Percentiles rank a stretch among this genome's conserved stretches.
Evolutionary conservation across 2,113 vertebrate species (phyloP).

Genomic region (Microcebus tavaratra): DNA sequence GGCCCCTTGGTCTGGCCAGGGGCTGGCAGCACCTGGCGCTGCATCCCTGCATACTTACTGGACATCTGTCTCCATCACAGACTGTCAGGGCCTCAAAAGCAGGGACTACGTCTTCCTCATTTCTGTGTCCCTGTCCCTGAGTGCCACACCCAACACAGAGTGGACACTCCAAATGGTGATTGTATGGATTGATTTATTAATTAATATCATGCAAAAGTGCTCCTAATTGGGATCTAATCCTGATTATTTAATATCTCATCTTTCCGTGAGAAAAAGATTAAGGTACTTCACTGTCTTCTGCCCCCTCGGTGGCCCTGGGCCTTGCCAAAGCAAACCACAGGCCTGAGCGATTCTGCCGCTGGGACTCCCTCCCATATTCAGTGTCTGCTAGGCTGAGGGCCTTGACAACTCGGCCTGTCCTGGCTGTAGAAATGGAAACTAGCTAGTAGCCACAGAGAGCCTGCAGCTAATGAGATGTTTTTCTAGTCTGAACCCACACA

Average conservation of each 20-base stretch:
- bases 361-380: not conserved
- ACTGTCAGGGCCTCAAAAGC: not conserved
- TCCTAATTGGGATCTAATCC: not conserved
- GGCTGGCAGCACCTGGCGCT: not conserved
- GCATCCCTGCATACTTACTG: too few relatives aligned
- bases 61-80: not conserved
- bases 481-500: conserved; percentile 34
- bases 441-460: conserved; percentile 1
- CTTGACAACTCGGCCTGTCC: not conserved
- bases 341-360: not conserved
- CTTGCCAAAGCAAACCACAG: not conserved
- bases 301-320: not conserved
- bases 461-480: conserved; percentile 40
- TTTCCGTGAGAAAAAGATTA: conserved; percentile 10
- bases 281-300: not conserved
- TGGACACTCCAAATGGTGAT: not conserved
- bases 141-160: not conserved
- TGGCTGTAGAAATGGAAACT: not conserved
- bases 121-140: not conserved
- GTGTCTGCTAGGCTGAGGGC: not conserved
- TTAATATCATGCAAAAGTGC: not conserved
- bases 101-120: not conserved
- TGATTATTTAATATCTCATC: not conserved
- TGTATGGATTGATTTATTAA: not conserved
- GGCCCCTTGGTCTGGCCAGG: not conserved